phyloP scores from a whole-genome alignment of 2,113 vertebrate species.

The Psittacula cyanocephala region DNA sequence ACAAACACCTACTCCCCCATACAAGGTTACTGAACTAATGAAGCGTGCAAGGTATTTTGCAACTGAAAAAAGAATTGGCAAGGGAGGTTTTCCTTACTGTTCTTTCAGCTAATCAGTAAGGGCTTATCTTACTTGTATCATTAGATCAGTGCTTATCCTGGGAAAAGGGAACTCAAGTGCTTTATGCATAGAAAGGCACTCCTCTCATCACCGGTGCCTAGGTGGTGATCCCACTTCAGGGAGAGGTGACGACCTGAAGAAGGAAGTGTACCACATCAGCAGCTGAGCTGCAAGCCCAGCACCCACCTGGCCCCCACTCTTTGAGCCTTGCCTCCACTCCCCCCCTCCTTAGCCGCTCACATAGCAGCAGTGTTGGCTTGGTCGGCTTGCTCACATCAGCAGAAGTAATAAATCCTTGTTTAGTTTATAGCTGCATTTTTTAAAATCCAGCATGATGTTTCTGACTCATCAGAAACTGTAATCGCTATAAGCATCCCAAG shows the following conservation, averaged over 20 bases:
- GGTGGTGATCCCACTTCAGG: not conserved
- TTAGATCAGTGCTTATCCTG: not conserved
- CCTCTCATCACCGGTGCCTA: not conserved
- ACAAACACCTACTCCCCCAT: not conserved
- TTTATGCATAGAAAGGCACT: not conserved
- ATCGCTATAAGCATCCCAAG: not conserved
- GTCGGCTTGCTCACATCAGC: not conserved
- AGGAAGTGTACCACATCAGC: not conserved
- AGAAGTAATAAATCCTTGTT: not conserved
- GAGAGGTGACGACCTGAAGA: not conserved
- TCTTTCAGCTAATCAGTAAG: not conserved
- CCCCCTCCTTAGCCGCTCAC: not conserved
- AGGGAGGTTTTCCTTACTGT: not conserved
- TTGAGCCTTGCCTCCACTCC: not conserved
- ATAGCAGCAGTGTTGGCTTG: rapidly evolving
- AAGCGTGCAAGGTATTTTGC: not conserved
- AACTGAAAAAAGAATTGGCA: not conserved
- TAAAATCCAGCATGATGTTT: not conserved
- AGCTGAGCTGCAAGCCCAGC: not conserved
- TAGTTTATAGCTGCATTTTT: not conserved
- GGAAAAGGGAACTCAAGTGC: not conserved
- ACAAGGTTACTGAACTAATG: not conserved
- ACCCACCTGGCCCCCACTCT: rapidly evolving
- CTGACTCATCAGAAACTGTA: not conserved
- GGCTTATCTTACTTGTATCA: not conserved